These are phyloP conservation scores for Monopterus albus DNA, from an alignment of 2,113 vertebrate genomes.

Conservation along the genomic window DNA sequence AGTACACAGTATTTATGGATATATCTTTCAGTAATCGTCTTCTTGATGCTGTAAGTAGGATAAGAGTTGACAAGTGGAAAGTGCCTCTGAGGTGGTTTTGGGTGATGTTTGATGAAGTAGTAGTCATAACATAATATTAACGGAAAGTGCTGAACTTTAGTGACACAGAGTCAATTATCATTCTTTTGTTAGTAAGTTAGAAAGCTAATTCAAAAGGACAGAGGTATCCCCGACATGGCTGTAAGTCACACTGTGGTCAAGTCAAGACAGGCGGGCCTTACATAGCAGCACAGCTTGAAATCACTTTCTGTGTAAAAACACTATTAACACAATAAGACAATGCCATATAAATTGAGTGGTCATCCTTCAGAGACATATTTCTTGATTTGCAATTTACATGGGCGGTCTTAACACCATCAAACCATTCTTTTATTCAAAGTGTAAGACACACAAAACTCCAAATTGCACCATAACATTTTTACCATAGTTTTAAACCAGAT, in stretches of 20 bases:
- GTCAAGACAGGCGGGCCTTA: too few species aligned
- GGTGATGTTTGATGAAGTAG: slow-evolving; percentile 16
- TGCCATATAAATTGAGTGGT: not conserved
- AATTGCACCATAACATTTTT: too few species aligned
- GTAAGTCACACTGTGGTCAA: not conserved
- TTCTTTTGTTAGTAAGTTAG: not conserved
- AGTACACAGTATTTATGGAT: not conserved
- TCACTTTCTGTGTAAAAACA: too few species aligned
- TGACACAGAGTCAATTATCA: not conserved
- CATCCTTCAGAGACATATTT: not conserved
- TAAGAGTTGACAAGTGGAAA: slow-evolving; percentile 45
- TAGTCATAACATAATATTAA: not conserved
- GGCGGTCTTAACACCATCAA: too few species aligned
- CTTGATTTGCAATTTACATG: not conserved
- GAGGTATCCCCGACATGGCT: not conserved
- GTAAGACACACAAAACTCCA: not conserved
- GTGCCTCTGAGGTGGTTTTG: slow-evolving; percentile 35
- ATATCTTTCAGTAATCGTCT: slow-evolving; percentile 21
- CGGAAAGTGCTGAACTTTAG: not conserved
- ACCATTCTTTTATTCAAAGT: too few species aligned
- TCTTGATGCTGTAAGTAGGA: slow-evolving; percentile 55
- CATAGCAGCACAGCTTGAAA: too few species aligned
- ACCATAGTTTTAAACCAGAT: too few species aligned
- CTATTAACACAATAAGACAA: not conserved
- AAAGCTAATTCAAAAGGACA: not conserved